These are phyloP conservation scores for Cloeon dipterum DNA, from an alignment of 2,888 invertebrate genomes.

Conservation along the genomic window DNA sequence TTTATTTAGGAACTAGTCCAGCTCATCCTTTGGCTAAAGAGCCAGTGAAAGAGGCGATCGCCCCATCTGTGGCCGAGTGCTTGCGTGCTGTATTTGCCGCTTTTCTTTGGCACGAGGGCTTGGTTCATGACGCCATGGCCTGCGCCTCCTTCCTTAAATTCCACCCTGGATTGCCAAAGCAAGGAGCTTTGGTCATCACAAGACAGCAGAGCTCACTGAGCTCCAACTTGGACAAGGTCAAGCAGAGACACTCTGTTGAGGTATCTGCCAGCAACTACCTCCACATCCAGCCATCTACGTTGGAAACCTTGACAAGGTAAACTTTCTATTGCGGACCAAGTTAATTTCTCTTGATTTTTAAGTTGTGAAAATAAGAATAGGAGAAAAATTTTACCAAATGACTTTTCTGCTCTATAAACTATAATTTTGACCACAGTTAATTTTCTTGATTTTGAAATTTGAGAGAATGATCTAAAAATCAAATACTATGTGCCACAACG, in stretches of 20 bases:
- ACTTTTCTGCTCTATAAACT: too few relatives aligned
- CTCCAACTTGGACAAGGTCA: constrained; percentile 30
- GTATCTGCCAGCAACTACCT: constrained; percentile 49
- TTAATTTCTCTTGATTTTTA: too few relatives aligned
- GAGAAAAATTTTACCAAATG: too few relatives aligned
- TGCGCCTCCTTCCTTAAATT: constrained; percentile 92
- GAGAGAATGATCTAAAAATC: too few relatives aligned
- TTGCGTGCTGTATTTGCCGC: constrained; percentile 90
- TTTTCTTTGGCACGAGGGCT: constrained; percentile 90
- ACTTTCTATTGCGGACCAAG: constrained; percentile 2
- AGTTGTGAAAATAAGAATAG: too few relatives aligned
- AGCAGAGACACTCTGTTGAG: constrained; percentile 73
- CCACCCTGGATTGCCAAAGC: constrained; percentile 64
- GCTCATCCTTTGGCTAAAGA: constrained; percentile 17
- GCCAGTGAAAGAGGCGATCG: constrained; percentile 59
- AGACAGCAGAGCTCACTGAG: constrained; percentile 21
- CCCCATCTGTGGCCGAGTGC: constrained; percentile 80
- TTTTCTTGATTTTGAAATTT: too few relatives aligned
- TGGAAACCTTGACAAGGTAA: constrained; percentile 38
- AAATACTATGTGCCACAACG: too few relatives aligned
- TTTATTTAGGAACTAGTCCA: background rate
- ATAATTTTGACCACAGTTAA: too few relatives aligned
- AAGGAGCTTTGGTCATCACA: constrained; percentile 51
- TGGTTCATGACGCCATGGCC: constrained; percentile 95
- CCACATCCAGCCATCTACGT: constrained; percentile 52